Evolutionary conservation across 92 coral and sea anemone genomes (phyloP).

Genomic region (Porites rus): DNA sequence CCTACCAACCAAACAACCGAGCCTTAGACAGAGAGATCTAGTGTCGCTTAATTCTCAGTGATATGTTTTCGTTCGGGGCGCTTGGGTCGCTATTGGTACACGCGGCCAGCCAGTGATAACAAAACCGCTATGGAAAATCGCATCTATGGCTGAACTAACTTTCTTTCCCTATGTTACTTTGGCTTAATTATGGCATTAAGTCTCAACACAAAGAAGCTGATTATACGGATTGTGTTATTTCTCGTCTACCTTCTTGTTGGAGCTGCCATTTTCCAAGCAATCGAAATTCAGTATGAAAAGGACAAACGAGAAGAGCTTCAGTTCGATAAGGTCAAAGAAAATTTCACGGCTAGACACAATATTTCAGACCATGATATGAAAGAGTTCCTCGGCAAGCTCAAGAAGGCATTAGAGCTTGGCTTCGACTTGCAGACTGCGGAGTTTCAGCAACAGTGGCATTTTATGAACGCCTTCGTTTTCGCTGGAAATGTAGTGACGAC

Average conservation of each 20-base stretch:
- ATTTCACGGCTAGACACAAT: constrained; percentile 65
- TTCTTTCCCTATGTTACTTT: constrained; percentile 36
- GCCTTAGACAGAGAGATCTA: constrained; percentile 26
- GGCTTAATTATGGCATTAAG: constrained; percentile 84
- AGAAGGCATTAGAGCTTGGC: constrained; percentile 82
- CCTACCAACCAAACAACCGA: constrained; percentile 86
- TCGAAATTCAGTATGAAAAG: constrained; percentile 73
- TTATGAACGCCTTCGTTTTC: constrained; percentile 97
- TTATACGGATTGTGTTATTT: constrained; percentile 87
- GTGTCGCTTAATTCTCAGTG: constrained; percentile 13
- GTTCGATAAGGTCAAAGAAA: constrained; percentile 48
- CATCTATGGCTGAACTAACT: neutral
- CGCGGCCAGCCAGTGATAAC: neutral
- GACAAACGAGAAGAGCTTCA: constrained; percentile 21
- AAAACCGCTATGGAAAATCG: neutral
- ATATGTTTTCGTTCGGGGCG: constrained; percentile 21
- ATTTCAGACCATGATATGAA: constrained; percentile 76
- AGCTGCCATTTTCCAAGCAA: constrained; percentile 85
- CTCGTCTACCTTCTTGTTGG: constrained; percentile 92
- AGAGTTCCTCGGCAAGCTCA: constrained; percentile 69
- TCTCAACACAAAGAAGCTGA: constrained; percentile 89
- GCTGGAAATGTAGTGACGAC: constrained; percentile 99
- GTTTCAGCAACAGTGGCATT: constrained; percentile 78
- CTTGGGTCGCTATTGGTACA: constrained; percentile 12
- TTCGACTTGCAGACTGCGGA: constrained; percentile 62